phyloP scores from a whole-genome alignment of 2,113 vertebrate species.

The Centropus bengalensis region DNA sequence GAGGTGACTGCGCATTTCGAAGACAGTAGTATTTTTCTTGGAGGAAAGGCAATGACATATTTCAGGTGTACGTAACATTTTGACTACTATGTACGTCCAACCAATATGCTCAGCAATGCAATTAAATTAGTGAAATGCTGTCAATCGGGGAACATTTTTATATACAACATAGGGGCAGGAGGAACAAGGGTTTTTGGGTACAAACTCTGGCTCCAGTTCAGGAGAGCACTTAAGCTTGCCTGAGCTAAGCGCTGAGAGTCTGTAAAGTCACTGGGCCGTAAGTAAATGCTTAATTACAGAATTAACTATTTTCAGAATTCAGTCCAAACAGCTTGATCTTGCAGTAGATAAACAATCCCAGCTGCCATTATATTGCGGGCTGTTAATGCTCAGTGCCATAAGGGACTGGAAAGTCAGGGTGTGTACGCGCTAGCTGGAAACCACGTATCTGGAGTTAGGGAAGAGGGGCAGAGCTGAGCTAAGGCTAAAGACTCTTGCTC shows the following conservation, averaged over 20 bases:
- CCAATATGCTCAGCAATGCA: constrained; percentile 7
- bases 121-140: constrained; percentile 12
- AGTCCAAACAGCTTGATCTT: constrained; percentile 7
- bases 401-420: not conserved
- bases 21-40: not conserved
- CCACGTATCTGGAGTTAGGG: rapidly evolving
- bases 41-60: not conserved
- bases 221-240: constrained; percentile 16
- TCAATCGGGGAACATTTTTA: not conserved
- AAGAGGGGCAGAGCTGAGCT: not conserved
- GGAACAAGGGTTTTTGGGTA: not conserved
- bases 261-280: not conserved
- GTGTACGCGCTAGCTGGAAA: not conserved
- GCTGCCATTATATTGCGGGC: not conserved
- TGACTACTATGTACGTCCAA: not conserved
- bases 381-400: not conserved
- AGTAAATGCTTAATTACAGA: constrained; percentile 21
- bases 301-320: not conserved
- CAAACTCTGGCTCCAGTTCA: constrained; percentile 19
- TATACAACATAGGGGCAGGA: not conserved
- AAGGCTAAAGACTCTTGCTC: not conserved
- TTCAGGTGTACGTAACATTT: not conserved
- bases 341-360: not conserved
- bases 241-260: constrained; percentile 26
- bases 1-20: not conserved